Evolutionary conservation across 2,797 vertebrate genomes (phyloP).

Genomic region (Urocyon cinereoargenteus): DNA sequence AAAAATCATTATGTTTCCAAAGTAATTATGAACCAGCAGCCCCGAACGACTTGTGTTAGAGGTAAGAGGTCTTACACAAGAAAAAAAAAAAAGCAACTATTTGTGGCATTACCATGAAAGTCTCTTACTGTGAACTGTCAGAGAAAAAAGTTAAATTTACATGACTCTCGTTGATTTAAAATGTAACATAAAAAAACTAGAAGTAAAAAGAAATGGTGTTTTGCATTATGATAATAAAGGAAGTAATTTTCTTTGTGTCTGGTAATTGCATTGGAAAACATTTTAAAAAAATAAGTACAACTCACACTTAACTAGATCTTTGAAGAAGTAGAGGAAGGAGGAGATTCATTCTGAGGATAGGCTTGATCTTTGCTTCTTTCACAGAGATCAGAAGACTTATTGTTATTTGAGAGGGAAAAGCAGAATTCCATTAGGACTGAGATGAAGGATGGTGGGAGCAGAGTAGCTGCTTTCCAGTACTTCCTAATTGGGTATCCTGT

Average conservation of each 20-base stretch:
- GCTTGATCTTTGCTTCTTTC: conserved; percentile 65
- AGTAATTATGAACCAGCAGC: conserved; percentile 5
- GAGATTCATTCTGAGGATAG: conserved; percentile 66
- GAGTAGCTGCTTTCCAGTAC: conserved; percentile 55
- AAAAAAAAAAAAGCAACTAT: background rate
- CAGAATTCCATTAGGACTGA: background rate
- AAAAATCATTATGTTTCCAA: background rate
- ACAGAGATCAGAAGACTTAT: conserved; percentile 70
- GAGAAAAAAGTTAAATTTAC: conserved; percentile 62
- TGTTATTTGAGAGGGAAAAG: conserved; percentile 59
- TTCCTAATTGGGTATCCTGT: conserved; percentile 66
- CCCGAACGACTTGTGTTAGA: conserved; percentile 52
- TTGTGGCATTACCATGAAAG: conserved; percentile 19
- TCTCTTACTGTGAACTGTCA: conserved; percentile 17
- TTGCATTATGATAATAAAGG: conserved; percentile 70
- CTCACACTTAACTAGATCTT: no score
- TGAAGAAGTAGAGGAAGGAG: conserved; percentile 43
- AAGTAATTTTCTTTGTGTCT: no score
- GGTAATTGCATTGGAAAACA: no score
- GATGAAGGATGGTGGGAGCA: conserved; percentile 68
- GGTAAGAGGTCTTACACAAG: background rate
- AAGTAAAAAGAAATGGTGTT: conserved; percentile 61
- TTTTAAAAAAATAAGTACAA: no score
- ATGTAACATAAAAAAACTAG: conserved; percentile 5
- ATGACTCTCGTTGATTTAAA: conserved; percentile 49